Base-by-base conservation (phyloP, 2,113 vertebrate species). In the Ptilonorhynchus violaceus region DNA sequence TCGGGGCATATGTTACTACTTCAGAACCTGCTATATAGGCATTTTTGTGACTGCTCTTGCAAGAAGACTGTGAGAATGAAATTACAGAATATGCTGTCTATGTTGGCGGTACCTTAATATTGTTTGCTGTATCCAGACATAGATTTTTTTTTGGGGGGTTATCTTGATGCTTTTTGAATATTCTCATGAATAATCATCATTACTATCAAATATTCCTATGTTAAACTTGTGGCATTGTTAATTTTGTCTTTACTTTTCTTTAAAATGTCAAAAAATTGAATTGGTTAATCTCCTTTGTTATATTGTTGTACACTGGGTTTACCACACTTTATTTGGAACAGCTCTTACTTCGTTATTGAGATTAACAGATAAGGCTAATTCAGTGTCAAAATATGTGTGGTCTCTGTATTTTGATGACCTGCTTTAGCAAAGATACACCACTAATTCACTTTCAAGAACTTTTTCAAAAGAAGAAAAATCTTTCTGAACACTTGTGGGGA, bases 191-290 rank as follows among this genome's bases (percentile, higher is more conserved):
- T 72, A 59, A 37, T 53, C 50, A 18, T 49, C 6, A 25, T 86
- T 68, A 28, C 1, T 3, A 1, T 46, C 5, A 77, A 23, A 25
- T 68, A 50, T n/a, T 68, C 17, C 23, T 67, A 3, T 46, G 25
- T 53, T 52, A 82, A 67, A 23, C 8, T 35, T 49, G 16, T 91
- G 41, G 52, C 27, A 69, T 64, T 6, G 6, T 81, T 77, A 47
- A 25, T 81, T 83, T 55, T 76, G 33, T 56, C 30, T 81, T 50
- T 59, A 3, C n/a, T 70, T 94, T 77, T 62, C 62, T 72, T 72
- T 37, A n/a, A 68, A 79, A 50, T 18, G 10, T 6, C 2, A 35
- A 39, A 59, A 49, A n/a, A 5, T 0, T 1, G 4, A 52, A 7
- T 27, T 41, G 17, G 4, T 52, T 69, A 4, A 46, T 82, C 27